Evolutionary conservation across 2,797 vertebrate genomes (phyloP).

Genomic region (Pyrocephalus nanus): DNA sequence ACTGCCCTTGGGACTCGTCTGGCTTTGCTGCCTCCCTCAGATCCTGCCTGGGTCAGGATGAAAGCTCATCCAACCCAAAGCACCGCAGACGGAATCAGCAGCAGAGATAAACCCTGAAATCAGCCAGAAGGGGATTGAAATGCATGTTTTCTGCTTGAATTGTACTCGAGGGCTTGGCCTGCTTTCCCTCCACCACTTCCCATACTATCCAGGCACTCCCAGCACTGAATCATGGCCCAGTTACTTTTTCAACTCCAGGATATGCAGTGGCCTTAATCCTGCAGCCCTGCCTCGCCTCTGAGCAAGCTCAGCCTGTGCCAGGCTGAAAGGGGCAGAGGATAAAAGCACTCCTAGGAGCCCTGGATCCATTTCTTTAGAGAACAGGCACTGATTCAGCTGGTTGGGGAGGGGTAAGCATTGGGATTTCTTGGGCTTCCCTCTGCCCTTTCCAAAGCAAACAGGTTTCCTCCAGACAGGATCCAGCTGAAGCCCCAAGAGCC

Average conservation of each 20-base stretch:
- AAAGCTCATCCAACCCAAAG: neutral
- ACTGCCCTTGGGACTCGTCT: neutral
- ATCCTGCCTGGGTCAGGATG: constrained; percentile 2
- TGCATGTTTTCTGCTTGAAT: neutral
- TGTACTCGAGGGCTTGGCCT: neutral
- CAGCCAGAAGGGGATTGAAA: neutral
- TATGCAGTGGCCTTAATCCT: neutral
- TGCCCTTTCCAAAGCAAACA: neutral
- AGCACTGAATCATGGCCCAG: neutral
- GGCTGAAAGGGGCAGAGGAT: neutral
- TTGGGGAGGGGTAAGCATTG: neutral
- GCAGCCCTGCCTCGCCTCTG: neutral
- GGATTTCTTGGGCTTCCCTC: neutral
- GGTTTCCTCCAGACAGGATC: neutral
- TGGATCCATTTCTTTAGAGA: neutral
- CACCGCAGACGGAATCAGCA: accelerated
- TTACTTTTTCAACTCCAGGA: neutral
- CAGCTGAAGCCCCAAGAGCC: neutral
- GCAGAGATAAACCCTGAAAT: constrained; percentile 2
- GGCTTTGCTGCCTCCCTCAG: neutral
- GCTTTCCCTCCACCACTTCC: neutral
- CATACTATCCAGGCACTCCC: neutral
- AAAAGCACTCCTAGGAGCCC: neutral
- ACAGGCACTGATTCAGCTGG: neutral
- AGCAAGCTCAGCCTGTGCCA: neutral